These are phyloP conservation scores for Lamellibrachia luymesi DNA, from an alignment of 1,140 invertebrate species.

Conservation along the genomic window DNA sequence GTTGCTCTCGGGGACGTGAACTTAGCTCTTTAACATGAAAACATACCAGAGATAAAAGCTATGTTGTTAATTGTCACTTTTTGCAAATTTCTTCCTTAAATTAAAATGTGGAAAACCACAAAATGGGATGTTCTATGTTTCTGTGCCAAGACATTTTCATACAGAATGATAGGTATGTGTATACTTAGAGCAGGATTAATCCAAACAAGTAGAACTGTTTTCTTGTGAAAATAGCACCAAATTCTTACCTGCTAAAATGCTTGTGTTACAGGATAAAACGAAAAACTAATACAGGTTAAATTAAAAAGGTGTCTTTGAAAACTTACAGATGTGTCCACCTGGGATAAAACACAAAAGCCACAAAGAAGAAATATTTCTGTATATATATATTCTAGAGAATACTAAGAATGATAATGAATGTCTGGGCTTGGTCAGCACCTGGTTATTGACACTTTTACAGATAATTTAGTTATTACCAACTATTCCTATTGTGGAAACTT, in stretches of 20 bases:
- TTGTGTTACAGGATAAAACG: background rate
- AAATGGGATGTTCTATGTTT: background rate
- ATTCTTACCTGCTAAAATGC: background rate
- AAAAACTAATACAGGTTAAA: background rate
- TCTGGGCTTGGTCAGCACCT: too few relatives aligned
- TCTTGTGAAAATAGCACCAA: background rate
- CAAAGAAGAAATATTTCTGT: too few relatives aligned
- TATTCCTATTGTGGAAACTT: too few relatives aligned
- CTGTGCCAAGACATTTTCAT: background rate
- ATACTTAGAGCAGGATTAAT: background rate
- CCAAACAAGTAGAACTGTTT: background rate
- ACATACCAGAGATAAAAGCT: background rate
- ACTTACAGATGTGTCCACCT: background rate
- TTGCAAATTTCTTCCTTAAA: too few relatives aligned
- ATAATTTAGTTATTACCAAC: too few relatives aligned
- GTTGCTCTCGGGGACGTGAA: background rate
- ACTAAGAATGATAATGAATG: too few relatives aligned
- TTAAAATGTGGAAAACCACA: too few relatives aligned
- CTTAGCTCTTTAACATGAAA: background rate
- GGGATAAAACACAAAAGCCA: background rate
- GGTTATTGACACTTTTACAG: too few relatives aligned
- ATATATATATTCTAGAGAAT: too few relatives aligned
- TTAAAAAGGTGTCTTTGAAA: background rate
- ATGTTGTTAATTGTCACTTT: background rate
- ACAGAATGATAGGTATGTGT: background rate